Evolutionary conservation across 2,797 vertebrate species (phyloP).

Genomic region (Lateolabrax maculatus): DNA sequence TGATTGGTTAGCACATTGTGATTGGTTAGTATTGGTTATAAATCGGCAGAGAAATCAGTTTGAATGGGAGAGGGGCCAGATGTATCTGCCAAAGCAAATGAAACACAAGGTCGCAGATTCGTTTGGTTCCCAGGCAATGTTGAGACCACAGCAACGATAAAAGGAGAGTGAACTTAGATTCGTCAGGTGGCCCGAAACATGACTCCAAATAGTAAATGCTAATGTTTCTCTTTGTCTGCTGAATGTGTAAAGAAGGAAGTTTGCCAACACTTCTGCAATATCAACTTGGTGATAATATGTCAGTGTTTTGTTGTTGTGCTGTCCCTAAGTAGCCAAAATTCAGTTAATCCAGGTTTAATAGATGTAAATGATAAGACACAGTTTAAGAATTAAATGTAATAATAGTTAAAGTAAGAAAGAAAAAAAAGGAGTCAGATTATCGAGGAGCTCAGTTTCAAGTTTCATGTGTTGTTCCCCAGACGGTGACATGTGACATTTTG

Average conservation of each 20-base stretch:
- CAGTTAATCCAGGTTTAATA: not conserved
- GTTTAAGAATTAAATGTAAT: not conserved
- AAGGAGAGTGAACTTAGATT: not conserved
- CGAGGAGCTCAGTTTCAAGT: not conserved
- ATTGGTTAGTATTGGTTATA: no score
- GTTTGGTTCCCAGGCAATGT: no score
- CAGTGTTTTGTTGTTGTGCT: not conserved
- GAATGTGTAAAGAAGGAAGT: not conserved
- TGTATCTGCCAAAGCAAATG: no score
- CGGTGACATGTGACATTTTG: conserved; percentile 2
- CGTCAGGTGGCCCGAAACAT: not conserved
- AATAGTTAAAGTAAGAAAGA: not conserved
- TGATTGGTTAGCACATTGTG: no score
- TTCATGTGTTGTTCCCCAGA: not conserved
- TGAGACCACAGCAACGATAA: not conserved
- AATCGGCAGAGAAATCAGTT: no score
- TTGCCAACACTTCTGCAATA: not conserved
- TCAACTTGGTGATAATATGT: no score
- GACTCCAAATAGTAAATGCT: not conserved
- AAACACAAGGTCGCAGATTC: no score
- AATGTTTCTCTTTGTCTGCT: not conserved
- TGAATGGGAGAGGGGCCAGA: no score
- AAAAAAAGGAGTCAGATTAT: not conserved
- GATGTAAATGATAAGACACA: not conserved
- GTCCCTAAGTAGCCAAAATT: not conserved